Base-by-base conservation (phyloP, 2,113 vertebrate genomes). In the Limnothrissa miodon region DNA sequence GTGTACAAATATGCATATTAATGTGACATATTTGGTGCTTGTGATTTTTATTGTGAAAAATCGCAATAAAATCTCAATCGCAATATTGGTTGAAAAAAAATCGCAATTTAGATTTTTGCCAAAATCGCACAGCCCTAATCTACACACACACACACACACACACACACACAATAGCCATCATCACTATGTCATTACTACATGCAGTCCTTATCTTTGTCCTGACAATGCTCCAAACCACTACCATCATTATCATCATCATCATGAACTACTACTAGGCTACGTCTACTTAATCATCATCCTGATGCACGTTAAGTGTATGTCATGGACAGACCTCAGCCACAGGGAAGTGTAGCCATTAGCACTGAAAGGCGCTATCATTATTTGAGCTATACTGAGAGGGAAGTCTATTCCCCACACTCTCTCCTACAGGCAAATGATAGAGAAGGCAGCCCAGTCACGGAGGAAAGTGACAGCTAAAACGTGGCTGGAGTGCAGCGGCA, bases 391-490 rank as follows among this genome's bases (percentile, higher is more conserved):
- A 36, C 25, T 74, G 15, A 74, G 36, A 29, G 59, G 66, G 29
- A 74, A 74, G 66, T 74, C 29, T 36, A 29, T 10, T 33, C 33
- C 66, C 36, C 66, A 70, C 62, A 39, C 25, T 13, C 66, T 36
- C 4, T 11, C 29, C 36, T 13, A 7, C 9, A 29, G 59, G n/a
- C n/a, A 62, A 62, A 62, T 74, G 66, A 74, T 36, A 36, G 66
- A 74, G 33, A 33, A 74, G 66, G 83, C 80, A 56, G 82, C 53
- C 29, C 39, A 66, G 81, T 19, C 45, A 51, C 36, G 5, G 0
- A 36, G 56, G 80, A 33, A 51, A 84, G 66, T 81, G 36, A 53
- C 79, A 85, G 83, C 25, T n/a, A 33, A 17, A 74, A 33, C 36
- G 66, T 33, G 66, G 66, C 33, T 11, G 36, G 66, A 74, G 29